Evolutionary conservation across 2,797 vertebrate genomes (phyloP).

Genomic region (Nothura maculosa): DNA sequence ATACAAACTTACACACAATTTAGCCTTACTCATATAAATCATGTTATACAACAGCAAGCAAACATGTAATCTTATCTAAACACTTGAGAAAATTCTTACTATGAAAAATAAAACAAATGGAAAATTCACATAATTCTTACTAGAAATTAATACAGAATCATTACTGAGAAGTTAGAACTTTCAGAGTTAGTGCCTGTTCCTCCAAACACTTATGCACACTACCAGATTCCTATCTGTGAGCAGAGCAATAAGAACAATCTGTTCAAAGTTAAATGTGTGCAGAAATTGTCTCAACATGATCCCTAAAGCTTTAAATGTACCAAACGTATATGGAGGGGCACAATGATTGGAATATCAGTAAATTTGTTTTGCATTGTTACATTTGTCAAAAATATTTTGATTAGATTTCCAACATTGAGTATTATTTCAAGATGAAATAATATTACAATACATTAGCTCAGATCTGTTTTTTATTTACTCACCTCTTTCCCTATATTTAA

Average conservation of each 20-base stretch:
- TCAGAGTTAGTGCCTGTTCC: not conserved
- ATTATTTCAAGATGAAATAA: not conserved
- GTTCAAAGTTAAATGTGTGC: not conserved
- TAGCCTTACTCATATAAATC: not conserved
- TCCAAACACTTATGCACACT: not conserved
- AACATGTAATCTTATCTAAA: not conserved
- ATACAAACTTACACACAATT: not conserved
- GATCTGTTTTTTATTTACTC: not conserved
- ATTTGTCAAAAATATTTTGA: not conserved
- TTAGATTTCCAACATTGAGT: not conserved
- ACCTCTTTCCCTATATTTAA: not conserved
- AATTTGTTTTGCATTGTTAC: not conserved
- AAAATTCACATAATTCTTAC: not conserved
- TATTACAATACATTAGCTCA: not conserved
- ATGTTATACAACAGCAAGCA: not conserved
- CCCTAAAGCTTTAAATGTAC: not conserved
- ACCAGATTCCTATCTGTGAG: not conserved
- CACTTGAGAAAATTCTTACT: not conserved
- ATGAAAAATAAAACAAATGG: not conserved
- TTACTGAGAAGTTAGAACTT: not conserved
- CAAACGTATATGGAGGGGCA: not conserved
- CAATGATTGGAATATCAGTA: not conserved
- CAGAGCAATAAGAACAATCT: not conserved
- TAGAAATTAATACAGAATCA: not conserved
- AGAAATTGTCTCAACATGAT: not conserved